Evolutionary conservation across 2,797 vertebrate species (phyloP), one percentile per base, ranked within the genome.

Genomic region (Nannoperca australis): DNA sequence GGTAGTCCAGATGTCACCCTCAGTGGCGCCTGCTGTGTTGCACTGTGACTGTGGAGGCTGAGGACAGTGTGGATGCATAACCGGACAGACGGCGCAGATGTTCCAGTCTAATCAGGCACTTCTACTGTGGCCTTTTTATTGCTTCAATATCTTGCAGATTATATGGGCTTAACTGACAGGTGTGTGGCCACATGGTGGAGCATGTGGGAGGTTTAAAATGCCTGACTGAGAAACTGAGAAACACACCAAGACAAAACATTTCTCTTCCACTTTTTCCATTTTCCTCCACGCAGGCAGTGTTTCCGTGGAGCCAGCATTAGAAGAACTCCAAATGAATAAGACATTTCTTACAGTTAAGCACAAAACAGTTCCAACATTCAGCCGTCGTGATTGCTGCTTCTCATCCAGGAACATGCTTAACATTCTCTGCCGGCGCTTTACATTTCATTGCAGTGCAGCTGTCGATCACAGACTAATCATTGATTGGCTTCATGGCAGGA

Each of bases 111-210:
- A 89, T 89, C 78, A 83, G 68, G 20, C 65, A 20, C 38, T 74
- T 79, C 73, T 56, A 58, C 81, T 62, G 54, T 62, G 70, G 79
- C 78, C 79, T 78, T 81, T 88, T 89, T 82, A 82, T 85, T 84
- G 74, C 76, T 79, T 86, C 84, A 84, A 79, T 81, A 84, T 84
- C 73, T 3, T 66, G 61, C 60, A 79, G 85, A 86, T 90, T 75
- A 90, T 77, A 66, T 74, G 85, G 83, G 59, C 3, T 89, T 81
- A 81, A 85, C 78, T 67, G 81, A 84, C 87, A 86, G 83, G 79
- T n/a, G n/a, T n/a, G n/a, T 81, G 83, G 85, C 66, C 56, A 49
- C 54, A 44, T 59, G 53, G 34, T n/a, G 1, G 63, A 61, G 50
- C 71, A 45, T 58, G 66, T 44, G 73, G 82, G 77, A 56, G 77